These are phyloP conservation scores for Scyliorhinus canicula DNA, from an alignment of 2,797 vertebrate genomes.

Conservation along the genomic window DNA sequence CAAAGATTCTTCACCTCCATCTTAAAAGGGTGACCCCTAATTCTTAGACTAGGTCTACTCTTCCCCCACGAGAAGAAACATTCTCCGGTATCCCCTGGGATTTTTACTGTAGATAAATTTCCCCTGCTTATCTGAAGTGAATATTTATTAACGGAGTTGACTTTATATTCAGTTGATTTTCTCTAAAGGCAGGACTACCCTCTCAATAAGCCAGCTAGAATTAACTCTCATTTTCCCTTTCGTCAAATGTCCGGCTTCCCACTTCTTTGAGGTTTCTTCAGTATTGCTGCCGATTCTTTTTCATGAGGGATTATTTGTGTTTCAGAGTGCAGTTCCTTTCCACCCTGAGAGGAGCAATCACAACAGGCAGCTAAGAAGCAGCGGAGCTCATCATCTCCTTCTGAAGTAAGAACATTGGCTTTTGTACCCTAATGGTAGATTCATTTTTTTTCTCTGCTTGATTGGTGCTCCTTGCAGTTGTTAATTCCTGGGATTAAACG, in stretches of 20 bases:
- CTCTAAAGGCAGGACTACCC: background rate
- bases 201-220: background rate
- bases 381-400: background rate
- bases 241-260: background rate
- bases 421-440: background rate
- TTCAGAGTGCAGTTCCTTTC: background rate
- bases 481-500: background rate
- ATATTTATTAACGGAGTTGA: background rate
- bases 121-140: background rate
- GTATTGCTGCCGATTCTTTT: background rate
- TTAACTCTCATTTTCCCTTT: background rate
- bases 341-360: background rate
- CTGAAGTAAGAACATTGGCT: background rate
- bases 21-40: too few species aligned
- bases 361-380: background rate
- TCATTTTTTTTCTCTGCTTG: background rate
- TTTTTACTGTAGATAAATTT: background rate
- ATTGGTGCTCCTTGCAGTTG: background rate
- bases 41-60: too few species aligned
- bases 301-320: background rate
- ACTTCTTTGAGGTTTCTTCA: background rate
- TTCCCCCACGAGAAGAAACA: too few species aligned
- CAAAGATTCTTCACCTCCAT: too few species aligned
- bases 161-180: background rate
- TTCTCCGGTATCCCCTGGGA: too few species aligned